phyloP scores from a whole-genome alignment of 2,888 invertebrate species.

The Ernsta delagoae region DNA sequence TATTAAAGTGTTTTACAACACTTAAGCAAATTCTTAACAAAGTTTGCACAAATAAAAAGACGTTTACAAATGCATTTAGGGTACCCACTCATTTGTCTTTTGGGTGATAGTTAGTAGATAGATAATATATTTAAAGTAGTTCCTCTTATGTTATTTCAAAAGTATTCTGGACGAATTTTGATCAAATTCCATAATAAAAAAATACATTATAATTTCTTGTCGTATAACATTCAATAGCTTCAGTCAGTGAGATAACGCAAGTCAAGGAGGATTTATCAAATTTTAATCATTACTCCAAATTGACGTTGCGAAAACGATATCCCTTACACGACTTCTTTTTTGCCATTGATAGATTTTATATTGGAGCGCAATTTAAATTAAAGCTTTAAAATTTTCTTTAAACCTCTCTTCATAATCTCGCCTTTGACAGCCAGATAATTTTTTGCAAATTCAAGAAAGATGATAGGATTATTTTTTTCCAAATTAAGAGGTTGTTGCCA shows the following conservation, averaged over 20 bases:
- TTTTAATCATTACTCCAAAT: conserved; percentile 22
- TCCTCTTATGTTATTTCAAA: no score
- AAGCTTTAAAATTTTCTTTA: conserved; percentile 1
- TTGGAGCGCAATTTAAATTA: not conserved
- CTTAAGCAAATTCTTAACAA: conserved; percentile 66
- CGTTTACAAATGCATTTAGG: no score
- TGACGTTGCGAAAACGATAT: conserved; percentile 10
- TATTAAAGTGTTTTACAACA: conserved; percentile 73
- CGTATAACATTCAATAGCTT: conserved; percentile 24
- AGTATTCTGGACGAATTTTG: no score
- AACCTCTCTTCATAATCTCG: not conserved
- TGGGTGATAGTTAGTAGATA: no score
- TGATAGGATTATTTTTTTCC: not conserved
- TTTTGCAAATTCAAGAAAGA: not conserved
- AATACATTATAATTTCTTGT: conserved; percentile 44
- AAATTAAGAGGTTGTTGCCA: not conserved
- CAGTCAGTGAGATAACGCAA: conserved; percentile 8
- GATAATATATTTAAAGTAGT: no score
- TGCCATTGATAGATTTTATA: not conserved
- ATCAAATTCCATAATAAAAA: no score
- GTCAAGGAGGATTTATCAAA: conserved; percentile 9
- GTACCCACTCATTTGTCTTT: no score
- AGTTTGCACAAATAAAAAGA: conserved; percentile 54
- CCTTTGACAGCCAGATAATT: not conserved
- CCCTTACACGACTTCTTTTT: conserved; percentile 20